These are phyloP conservation scores for Mystacornis crossleyi DNA, from an alignment of 2,113 vertebrate species.

Conservation along the genomic window DNA sequence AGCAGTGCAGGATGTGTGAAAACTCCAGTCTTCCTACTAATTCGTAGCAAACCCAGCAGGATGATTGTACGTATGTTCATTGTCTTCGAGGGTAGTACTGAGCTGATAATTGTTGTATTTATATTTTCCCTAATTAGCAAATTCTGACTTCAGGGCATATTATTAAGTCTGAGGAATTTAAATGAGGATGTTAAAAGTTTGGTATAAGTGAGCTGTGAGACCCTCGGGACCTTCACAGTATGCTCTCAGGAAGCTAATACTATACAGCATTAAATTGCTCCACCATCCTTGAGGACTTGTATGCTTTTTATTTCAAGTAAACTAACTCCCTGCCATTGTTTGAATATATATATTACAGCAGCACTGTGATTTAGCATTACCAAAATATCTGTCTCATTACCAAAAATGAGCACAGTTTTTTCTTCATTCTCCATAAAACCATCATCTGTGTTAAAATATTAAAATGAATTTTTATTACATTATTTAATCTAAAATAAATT, in stretches of 20 bases:
- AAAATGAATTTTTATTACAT: background rate
- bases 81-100: background rate
- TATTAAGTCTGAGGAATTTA: slow-evolving; percentile 47
- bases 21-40: background rate
- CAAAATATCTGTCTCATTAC: background rate
- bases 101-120: slow-evolving; percentile 30
- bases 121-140: slow-evolving; percentile 40
- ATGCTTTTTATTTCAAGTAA: slow-evolving; percentile 27
- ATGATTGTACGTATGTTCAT: background rate
- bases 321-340: background rate
- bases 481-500: background rate
- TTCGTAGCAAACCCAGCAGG: background rate
- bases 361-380: background rate
- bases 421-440: background rate
- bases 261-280: slow-evolving; percentile 23
- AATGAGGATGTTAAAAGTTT: slow-evolving; percentile 57
- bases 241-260: slow-evolving; percentile 35
- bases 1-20: background rate
- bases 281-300: background rate
- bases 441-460: background rate
- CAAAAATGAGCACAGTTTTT: background rate
- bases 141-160: background rate
- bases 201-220: slow-evolving; percentile 20
- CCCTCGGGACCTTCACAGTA: slow-evolving; percentile 5
- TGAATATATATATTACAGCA: background rate